Base-by-base conservation (phyloP, 2,888 invertebrate species). In the Sarcophaga rosellei region DNA sequence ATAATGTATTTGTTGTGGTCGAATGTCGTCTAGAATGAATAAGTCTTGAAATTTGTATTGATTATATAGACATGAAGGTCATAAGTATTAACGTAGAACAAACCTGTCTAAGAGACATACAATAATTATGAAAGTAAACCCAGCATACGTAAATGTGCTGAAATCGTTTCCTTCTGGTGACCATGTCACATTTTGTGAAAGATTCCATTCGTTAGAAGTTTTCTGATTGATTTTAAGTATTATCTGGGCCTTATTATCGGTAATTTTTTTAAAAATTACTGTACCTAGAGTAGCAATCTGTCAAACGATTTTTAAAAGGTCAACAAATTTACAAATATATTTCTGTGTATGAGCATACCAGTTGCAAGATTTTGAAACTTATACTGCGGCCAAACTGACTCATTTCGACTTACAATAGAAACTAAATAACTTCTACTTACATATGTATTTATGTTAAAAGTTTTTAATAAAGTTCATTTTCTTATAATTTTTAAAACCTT, bases 161-260 rank as follows among this genome's bases (percentile, higher is more conserved):
- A 87, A 87, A 44, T 87, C 85, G 79, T 75, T 87, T 23, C 87
- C 87, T 72, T 85, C 87, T 12, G 78, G 68, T 69, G 87, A 85
- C 87, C 85, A 85, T 79, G 81, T 79, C 72, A 87, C 79, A 76
- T 87, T 87, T 72, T 79, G 70, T 63, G 79, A 82, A 45, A 87
- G 78, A 70, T 79, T 79, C 87, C 87, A 87, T 35, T 87, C 87
- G 25, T 73, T 84, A 6, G 81, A 81, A 35, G 59, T 73, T 75
- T 87, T 87, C 62, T 87, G 87, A 20, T 87, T 85, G 10, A 87
- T 61, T 75, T 70, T 87, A 6, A 62, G 65, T 57, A 78, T 79
- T 78, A 84, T 84, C 2, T 69, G 66, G 1, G 87, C 87, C 45
- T 79, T 81, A 23, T 76, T 79, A 47, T 87, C 87, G 17, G 87